Base-by-base conservation (phyloP, 2,888 invertebrate species). In the Melolontha melolontha region DNA sequence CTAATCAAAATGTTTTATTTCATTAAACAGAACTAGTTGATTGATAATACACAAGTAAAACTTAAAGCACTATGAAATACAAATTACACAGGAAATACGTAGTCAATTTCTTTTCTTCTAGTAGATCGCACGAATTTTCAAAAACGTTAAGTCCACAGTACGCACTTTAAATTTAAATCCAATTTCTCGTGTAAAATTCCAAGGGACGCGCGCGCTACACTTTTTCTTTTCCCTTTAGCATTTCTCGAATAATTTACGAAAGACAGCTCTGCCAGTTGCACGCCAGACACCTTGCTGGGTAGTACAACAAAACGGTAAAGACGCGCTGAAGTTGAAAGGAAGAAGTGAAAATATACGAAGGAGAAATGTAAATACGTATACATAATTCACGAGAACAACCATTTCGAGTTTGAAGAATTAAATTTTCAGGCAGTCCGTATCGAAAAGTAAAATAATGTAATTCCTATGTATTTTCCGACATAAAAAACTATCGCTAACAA, bases 331-430 rank as follows among this genome's bases (percentile, higher is more conserved):
- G 34, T 34, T 34, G 34, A 34, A 34, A 34, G 7, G 10, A 34
- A 59, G 44, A 44, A 44, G 41, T 29, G 59, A 29, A 44, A 59
- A 44, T 59, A 44, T 59, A 59, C 59, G 42, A 29, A 44, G 44
- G 14, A 59, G 47, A 59, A 54, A 59, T 59, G 27, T 59, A 59
- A 59, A 59, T 59, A 59, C 29, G 44, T 59, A 59, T 59, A 59
- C 59, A 59, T 59, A 59, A 59, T 59, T 59, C 59, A 59, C 10
- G 47, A 59, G 59, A 44, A 59, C 59, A 59, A 59, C 59, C 59
- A 27, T 44, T 59, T 40, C 59, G 44, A 42, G 59, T 34, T 44
- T 59, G 59, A 17, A 8, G 59, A 44, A 59, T 59, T 44, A 59
- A 59, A 59, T 59, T 59, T 44, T 47, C 12, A 59, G 27, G 22